Percentiles rank a stretch among this genome's conserved stretches.
phyloP scores from a whole-genome alignment of 2,113 vertebrate genomes.

The Clarias macrocephalus region DNA sequence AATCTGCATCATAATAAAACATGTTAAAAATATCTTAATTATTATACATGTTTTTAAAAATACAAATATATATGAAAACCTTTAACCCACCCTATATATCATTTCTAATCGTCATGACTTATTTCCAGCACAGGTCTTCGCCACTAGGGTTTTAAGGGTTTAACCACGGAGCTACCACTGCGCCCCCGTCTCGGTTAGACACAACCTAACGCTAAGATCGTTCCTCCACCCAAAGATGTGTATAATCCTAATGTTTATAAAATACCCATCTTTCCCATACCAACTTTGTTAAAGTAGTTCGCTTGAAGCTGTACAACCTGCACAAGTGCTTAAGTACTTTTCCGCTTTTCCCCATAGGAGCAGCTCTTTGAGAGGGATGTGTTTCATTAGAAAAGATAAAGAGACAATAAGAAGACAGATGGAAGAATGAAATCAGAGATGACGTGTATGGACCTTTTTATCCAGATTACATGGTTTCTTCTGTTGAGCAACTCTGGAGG shows the following conservation, averaged over 20 bases:
- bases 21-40: too few relatives aligned
- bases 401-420: not conserved
- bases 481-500: not conserved
- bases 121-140: too few relatives aligned
- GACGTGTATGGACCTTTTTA: not conserved
- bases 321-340: not conserved
- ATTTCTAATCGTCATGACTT: too few relatives aligned
- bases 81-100: too few relatives aligned
- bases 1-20: too few relatives aligned
- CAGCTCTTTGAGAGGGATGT: not conserved
- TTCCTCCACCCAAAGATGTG: not conserved
- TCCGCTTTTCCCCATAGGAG: not conserved
- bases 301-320: not conserved
- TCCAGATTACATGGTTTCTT: not conserved
- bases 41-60: too few relatives aligned
- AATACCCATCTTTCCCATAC: too few relatives aligned
- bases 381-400: not conserved
- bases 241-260: not conserved
- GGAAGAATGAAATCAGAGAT: not conserved
- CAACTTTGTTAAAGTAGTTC: not conserved
- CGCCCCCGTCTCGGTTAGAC: not conserved
- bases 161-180: too few relatives aligned
- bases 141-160: too few relatives aligned
- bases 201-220: not conserved
- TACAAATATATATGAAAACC: too few relatives aligned